Evolutionary conservation across 1,140 invertebrate species (phyloP).

Genomic region (Lordiphosa stackelbergi): DNA sequence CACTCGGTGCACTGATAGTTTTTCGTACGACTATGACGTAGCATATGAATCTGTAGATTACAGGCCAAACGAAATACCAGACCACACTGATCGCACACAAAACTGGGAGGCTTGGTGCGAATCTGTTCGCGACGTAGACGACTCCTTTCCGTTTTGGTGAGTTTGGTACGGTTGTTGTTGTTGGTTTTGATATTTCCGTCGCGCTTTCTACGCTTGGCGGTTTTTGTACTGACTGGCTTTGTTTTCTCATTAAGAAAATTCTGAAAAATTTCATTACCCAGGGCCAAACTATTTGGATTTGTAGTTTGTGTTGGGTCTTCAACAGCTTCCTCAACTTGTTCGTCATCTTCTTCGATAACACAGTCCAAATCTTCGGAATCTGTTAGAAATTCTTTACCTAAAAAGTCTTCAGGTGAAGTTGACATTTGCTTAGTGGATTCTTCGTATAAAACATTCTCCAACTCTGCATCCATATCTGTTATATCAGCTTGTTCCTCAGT

Average conservation of each 20-base stretch:
- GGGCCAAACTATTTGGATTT: constrained; percentile 22
- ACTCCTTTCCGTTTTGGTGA: constrained; percentile 42
- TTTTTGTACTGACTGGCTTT: not conserved
- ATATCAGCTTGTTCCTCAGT: not conserved
- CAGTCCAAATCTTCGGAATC: not conserved
- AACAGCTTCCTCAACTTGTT: no score
- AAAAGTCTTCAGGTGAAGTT: no score
- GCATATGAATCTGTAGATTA: constrained; percentile 55
- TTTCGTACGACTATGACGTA: constrained; percentile 48
- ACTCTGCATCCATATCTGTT: constrained; percentile 4
- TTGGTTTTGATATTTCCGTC: not conserved
- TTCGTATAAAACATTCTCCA: constrained; percentile 1
- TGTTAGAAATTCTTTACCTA: no score
- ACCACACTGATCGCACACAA: constrained; percentile 58
- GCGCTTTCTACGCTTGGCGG: not conserved
- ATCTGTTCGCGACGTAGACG: constrained; percentile 46
- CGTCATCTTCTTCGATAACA: not conserved
- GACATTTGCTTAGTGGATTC: not conserved
- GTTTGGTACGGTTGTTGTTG: constrained; percentile 14
- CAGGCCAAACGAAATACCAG: constrained; percentile 45
- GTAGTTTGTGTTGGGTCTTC: not conserved
- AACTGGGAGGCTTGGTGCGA: constrained; percentile 35
- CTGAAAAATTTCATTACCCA: constrained; percentile 38
- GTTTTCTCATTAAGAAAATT: constrained; percentile 28
- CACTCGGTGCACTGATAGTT: constrained; percentile 50